Evolutionary conservation across 1,140 invertebrate genomes (phyloP), one percentile per base, ranked within the genome.

Genomic region (Chlorops oryzae): DNA sequence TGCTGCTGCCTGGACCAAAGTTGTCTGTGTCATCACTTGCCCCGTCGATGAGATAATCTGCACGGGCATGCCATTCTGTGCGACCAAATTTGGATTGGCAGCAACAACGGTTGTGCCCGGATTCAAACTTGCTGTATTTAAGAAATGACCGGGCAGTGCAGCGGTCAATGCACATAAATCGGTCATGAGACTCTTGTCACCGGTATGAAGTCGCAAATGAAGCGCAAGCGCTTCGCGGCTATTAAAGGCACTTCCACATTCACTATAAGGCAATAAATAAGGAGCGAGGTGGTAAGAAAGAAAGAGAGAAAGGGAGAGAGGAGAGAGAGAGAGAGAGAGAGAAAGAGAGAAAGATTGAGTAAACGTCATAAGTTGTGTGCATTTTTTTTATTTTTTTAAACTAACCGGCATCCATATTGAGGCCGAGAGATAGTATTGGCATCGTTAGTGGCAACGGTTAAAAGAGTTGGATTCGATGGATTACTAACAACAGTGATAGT

Each of bases 91-190:
- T 12, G 65, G 69, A 55, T 72, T 72, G 34, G 69, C 58, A 25
- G 70, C 59, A 12, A 72, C 63, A 17, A 72, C 70, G 3, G 48
- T 54, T n/a, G 61, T 69, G 38, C 63, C 67, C 15, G 66, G 75
- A 70, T 79, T 78, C 34, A 77, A 61, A 58, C 73, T 73, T 24
- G 75, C 73, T 35, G 77, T 75, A 58, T 78, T 81, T 39, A 81
- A 71, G 47, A 81, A 80, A 57, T 81, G 78, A 48, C 81, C 80
- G 45, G 83, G 82, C 62, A 87, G 76, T 39, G 85, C 83, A 39
- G 85, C 84, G 24, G 85, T 86, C 55, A 87, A 75, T 42, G 86
- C 87, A 75, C 89, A 92, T 61, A 90, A 77, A 73, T 90, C 87
- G 53, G 88, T 91, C 46, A 89, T 86, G 61, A 87, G 84, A 41